These are phyloP conservation scores for Drosophila buzzatii DNA, from an alignment of 2,888 invertebrate species.

Conservation along the genomic window DNA sequence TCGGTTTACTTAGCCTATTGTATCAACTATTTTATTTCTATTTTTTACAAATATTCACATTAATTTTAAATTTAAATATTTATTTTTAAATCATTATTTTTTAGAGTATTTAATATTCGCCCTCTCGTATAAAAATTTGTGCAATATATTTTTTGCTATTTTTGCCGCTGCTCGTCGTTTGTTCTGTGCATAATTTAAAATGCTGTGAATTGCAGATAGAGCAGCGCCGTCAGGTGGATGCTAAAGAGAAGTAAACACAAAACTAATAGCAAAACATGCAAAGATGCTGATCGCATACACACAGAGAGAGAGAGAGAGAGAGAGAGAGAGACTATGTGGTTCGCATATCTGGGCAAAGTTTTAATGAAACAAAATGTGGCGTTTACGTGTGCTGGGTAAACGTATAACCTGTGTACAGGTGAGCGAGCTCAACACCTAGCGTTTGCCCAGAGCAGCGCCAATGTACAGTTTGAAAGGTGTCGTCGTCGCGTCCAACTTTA, in stretches of 20 bases:
- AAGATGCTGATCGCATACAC: slow-evolving; percentile 64
- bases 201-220: slow-evolving; percentile 62
- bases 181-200: slow-evolving; percentile 65
- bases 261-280: slow-evolving; percentile 67
- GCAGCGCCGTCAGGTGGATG: slow-evolving; percentile 26
- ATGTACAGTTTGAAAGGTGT: slow-evolving; percentile 44
- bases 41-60: no score
- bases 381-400: slow-evolving; percentile 13
- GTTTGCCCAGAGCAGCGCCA: slow-evolving; percentile 39
- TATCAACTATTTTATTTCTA: no score
- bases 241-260: slow-evolving; percentile 53
- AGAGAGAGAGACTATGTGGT: neutral
- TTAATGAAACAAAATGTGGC: slow-evolving; percentile 76
- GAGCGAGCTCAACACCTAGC: slow-evolving; percentile 4
- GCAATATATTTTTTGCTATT: slow-evolving; percentile 7
- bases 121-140: neutral
- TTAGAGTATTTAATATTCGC: neutral
- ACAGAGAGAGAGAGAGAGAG: no score
- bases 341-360: slow-evolving; percentile 65
- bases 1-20: no score
- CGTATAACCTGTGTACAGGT: slow-evolving; percentile 21
- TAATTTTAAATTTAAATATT: no score
- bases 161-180: slow-evolving; percentile 10
- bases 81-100: no score
- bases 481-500: slow-evolving; percentile 67